Percentiles rank a stretch among this genome's conserved stretches.
Evolutionary conservation across 2,113 vertebrate species (phyloP).

Genomic region (Eurystomus gularis): DNA sequence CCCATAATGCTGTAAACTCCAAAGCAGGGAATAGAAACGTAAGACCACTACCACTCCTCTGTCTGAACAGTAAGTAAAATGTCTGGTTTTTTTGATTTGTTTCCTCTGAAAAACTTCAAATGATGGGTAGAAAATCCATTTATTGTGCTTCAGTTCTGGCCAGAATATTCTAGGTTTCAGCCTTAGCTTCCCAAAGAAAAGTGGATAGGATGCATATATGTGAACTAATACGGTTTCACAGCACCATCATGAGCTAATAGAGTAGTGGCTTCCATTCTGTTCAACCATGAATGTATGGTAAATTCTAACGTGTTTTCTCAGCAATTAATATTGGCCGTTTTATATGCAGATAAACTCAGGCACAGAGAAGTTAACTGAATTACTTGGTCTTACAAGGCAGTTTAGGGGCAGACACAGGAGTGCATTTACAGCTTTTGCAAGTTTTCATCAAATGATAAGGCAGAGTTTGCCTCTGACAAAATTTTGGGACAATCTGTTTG

Average conservation of each 20-base stretch:
- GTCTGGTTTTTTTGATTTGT: background rate
- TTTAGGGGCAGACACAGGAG: background rate
- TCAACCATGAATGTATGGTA: background rate
- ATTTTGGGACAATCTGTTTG: background rate
- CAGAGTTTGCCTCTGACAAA: background rate
- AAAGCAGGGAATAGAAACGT: background rate
- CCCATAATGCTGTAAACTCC: background rate
- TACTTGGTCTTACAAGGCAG: background rate
- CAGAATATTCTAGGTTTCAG: background rate
- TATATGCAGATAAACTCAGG: background rate
- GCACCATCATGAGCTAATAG: background rate
- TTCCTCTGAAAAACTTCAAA: background rate
- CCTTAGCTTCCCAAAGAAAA: background rate
- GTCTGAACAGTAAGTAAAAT: background rate
- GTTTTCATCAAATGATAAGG: background rate
- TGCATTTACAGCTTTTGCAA: background rate
- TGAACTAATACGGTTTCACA: background rate
- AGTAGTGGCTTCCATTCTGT: background rate
- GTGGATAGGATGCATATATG: background rate
- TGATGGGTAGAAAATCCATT: background rate
- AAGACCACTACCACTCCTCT: background rate
- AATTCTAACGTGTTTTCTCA: background rate
- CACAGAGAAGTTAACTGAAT: background rate
- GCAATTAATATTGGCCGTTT: background rate
- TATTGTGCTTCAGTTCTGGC: background rate